Percentiles rank a stretch among this genome's conserved stretches.
Conservation (phyloP, 2,888 invertebrate species). For the Drosophila imparisetae region DNA sequence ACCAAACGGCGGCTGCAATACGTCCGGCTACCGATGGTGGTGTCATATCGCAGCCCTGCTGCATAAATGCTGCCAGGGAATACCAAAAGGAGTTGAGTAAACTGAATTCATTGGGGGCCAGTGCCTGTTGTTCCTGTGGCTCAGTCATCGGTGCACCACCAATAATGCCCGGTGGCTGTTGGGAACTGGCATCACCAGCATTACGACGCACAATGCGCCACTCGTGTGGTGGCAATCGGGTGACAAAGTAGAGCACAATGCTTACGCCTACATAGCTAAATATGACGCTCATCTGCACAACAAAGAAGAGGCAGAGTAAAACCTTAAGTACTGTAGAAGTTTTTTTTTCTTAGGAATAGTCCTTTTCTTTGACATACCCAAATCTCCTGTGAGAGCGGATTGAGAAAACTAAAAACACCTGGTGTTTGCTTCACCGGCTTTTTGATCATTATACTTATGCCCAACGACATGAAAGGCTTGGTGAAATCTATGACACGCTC, state of each 20-base stretch:
- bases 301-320: constrained; percentile 7
- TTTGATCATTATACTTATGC: constrained; percentile 97
- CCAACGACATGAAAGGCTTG: constrained; percentile 98
- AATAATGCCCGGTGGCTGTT: constrained; percentile 82
- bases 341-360: background rate
- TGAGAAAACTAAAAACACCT: constrained; percentile 99
- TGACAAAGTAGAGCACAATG: constrained; percentile 98
- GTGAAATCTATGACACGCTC: constrained; percentile 98
- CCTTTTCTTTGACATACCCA: constrained; percentile 89
- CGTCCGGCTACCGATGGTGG: constrained; percentile 91
- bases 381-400: constrained; percentile 98
- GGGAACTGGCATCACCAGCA: constrained; percentile 52
- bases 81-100: constrained; percentile 99
- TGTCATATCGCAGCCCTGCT: constrained; percentile 98
- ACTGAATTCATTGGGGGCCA: constrained; percentile 91
- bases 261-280: constrained; percentile 98
- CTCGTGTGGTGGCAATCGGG: constrained; percentile 98
- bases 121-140: constrained; percentile 29
- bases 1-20: constrained; percentile 99
- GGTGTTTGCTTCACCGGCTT: constrained; percentile 95
- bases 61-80: constrained; percentile 98
- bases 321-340: background rate
- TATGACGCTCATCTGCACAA: constrained; percentile 88
- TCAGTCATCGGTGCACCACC: constrained; percentile 64
- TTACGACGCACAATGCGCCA: constrained; percentile 91